Percentiles rank a stretch among this genome's conserved stretches.
Evolutionary conservation across 2,113 vertebrate species (phyloP).

Genomic region (Pao palembangensis): DNA sequence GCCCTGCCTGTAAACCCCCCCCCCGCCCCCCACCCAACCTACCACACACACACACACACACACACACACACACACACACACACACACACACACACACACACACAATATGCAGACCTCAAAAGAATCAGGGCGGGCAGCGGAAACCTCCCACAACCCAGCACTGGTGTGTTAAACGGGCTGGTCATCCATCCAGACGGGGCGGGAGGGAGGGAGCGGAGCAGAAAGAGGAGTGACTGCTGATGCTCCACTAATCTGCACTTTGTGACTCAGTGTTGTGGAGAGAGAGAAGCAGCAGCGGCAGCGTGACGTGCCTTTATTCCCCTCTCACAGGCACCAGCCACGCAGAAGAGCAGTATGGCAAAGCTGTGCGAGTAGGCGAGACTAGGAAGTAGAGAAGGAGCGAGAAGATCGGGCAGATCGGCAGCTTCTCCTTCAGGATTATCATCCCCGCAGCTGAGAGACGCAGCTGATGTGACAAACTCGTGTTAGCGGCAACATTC

Average conservation of each 20-base stretch:
- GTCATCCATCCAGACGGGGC: slow-evolving; percentile 63
- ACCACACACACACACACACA: too few relatives aligned
- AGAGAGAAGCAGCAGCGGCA: slow-evolving; percentile 35
- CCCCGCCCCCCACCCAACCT: slow-evolving; percentile 6
- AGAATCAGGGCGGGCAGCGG: slow-evolving; percentile 27
- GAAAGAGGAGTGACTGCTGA: slow-evolving; percentile 68
- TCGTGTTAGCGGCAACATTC: background rate
- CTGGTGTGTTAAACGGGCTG: slow-evolving; percentile 73
- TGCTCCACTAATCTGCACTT: slow-evolving; percentile 63
- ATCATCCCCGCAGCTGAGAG: background rate
- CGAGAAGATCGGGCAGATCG: slow-evolving; percentile 5
- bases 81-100: too few relatives aligned
- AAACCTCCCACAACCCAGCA: slow-evolving; percentile 43
- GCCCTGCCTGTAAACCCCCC: slow-evolving; percentile 8
- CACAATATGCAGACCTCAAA: slow-evolving; percentile 43
- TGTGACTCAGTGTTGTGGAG: slow-evolving; percentile 54
- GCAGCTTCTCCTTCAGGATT: slow-evolving; percentile 4
- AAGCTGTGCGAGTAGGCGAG: slow-evolving; percentile 19
- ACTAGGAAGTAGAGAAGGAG: slow-evolving; percentile 48
- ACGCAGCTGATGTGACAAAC: background rate
- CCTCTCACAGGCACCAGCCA: slow-evolving; percentile 38
- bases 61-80: background rate
- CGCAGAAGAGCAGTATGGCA: slow-evolving; percentile 50
- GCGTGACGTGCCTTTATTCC: slow-evolving; percentile 14
- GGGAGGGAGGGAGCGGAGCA: slow-evolving; percentile 21